phyloP scores from a whole-genome alignment of 2,797 vertebrate species.

The Phataginus tetradactyla region DNA sequence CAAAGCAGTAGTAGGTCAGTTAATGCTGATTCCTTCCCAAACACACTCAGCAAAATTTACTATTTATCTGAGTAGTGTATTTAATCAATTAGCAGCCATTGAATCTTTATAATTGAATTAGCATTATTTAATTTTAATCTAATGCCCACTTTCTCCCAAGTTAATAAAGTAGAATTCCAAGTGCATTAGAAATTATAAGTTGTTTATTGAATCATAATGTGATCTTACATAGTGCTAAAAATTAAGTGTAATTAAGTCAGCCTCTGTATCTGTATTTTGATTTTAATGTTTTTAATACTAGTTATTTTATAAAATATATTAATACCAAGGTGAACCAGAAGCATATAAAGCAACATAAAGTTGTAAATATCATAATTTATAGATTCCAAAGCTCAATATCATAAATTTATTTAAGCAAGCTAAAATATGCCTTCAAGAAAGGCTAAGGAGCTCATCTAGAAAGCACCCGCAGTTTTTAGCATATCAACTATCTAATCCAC shows the following conservation, averaged over 20 bases:
- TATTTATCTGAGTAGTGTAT: not conserved
- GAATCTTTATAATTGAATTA: conserved; percentile 1
- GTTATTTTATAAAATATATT: conserved; percentile 44
- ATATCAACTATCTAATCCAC: not conserved
- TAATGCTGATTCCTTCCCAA: not conserved
- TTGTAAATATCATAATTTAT: conserved; percentile 42
- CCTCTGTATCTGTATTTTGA: not conserved
- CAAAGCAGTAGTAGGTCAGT: not conserved
- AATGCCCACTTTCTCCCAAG: not conserved
- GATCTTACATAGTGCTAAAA: not conserved
- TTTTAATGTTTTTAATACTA: conserved; percentile 30
- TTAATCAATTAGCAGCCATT: not conserved
- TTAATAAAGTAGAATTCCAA: conserved; percentile 48
- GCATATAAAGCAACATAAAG: conserved; percentile 28
- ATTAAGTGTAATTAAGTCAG: not conserved
- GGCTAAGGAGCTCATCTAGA: not conserved
- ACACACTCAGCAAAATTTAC: not conserved
- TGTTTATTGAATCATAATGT: conserved; percentile 49
- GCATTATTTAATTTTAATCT: conserved; percentile 20
- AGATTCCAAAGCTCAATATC: not conserved
- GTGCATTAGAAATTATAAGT: not conserved
- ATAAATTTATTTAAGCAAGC: conserved; percentile 37
- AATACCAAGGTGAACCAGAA: conserved; percentile 27
- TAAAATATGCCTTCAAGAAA: conserved; percentile 3
- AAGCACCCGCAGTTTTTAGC: not conserved